Conservation (phyloP, 2,797 vertebrate genomes). For the Botia kubotai region DNA sequence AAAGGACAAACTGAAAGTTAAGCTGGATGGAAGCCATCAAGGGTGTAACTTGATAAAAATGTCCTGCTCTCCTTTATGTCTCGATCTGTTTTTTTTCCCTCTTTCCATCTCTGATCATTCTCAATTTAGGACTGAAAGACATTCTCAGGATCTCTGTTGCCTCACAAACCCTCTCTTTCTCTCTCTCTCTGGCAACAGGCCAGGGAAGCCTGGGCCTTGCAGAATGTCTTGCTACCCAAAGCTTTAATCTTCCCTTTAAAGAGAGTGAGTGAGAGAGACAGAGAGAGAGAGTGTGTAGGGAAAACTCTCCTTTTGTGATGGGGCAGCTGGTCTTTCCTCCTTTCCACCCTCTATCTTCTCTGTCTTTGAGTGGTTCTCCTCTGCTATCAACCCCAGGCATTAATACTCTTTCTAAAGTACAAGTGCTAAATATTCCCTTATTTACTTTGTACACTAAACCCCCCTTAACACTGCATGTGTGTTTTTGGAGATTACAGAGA, state of each 20-base stretch:
- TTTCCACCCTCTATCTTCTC: background rate
- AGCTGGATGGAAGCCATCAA: slow-evolving; percentile 31
- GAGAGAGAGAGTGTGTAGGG: slow-evolving; percentile 4
- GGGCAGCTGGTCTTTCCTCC: slow-evolving; percentile 25
- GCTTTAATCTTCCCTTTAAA: slow-evolving; percentile 47
- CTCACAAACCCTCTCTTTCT: slow-evolving; percentile 4
- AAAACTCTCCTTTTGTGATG: slow-evolving; percentile 12
- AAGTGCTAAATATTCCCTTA: background rate
- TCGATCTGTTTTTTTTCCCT: background rate
- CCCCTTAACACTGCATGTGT: background rate
- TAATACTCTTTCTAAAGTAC: slow-evolving; percentile 7
- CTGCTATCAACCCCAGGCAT: background rate
- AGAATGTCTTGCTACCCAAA: slow-evolving; percentile 48
- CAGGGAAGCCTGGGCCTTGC: slow-evolving; percentile 56
- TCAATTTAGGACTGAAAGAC: slow-evolving; percentile 28
- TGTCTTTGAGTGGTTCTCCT: slow-evolving; percentile 10
- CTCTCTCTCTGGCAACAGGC: slow-evolving; percentile 27
- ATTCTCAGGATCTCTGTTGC: slow-evolving; percentile 42
- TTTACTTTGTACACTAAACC: background rate
- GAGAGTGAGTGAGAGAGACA: slow-evolving; percentile 1
- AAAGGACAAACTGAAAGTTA: slow-evolving; percentile 18
- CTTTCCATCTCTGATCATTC: slow-evolving; percentile 10
- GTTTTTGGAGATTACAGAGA: background rate
- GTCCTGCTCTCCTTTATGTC: slow-evolving; percentile 4
- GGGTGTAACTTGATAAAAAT: slow-evolving; percentile 43